These are phyloP conservation scores for Himalopsyche anomala DNA, from an alignment of 2,888 invertebrate genomes.

Conservation along the genomic window DNA sequence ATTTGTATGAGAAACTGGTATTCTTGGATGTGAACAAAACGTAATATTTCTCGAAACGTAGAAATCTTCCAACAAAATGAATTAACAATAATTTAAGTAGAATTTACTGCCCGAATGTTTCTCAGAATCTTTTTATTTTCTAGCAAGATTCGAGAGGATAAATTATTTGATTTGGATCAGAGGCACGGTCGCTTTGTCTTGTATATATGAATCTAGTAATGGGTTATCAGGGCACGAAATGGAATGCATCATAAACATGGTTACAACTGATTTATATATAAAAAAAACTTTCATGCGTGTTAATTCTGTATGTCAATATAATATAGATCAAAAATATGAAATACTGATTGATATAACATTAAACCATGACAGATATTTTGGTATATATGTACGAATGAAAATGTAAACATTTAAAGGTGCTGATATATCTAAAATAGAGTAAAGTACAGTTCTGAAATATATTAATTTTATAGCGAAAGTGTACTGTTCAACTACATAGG, in stretches of 20 bases:
- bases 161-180: slow-evolving; percentile 20
- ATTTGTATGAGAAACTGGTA: not conserved
- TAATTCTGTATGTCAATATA: too few species aligned
- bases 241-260: not conserved
- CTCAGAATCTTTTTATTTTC: not conserved
- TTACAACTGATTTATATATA: too few species aligned
- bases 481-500: too few species aligned
- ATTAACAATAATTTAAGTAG: slow-evolving; percentile 21
- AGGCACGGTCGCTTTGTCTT: slow-evolving; percentile 23
- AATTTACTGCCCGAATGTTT: slow-evolving; percentile 8
- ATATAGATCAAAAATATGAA: too few species aligned
- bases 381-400: too few species aligned
- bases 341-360: too few species aligned
- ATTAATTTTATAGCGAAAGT: too few species aligned
- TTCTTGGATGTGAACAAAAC: not conserved
- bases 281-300: too few species aligned
- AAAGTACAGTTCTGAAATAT: too few species aligned
- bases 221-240: not conserved
- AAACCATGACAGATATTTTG: too few species aligned
- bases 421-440: too few species aligned
- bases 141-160: slow-evolving; percentile 2
- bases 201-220: slow-evolving; percentile 26
- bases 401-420: too few species aligned
- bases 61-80: not conserved
- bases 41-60: slow-evolving; percentile 1